phyloP scores from a whole-genome alignment of 2,113 vertebrate species.

The Glareola pratincola region DNA sequence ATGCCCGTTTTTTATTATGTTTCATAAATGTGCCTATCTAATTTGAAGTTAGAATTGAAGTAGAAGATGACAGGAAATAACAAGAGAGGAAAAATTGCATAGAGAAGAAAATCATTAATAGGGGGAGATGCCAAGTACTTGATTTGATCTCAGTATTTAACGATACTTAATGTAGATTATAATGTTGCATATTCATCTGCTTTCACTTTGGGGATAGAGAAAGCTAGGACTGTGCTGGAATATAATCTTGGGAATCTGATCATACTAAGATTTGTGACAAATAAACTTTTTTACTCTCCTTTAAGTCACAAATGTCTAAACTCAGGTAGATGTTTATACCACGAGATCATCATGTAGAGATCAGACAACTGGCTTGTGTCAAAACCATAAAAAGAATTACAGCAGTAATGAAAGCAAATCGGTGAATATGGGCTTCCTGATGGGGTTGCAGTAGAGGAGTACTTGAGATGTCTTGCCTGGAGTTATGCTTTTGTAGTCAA shows the following conservation, averaged over 20 bases:
- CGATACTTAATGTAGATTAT: neutral
- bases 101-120: neutral
- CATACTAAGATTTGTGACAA: neutral
- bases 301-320: neutral
- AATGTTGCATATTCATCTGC: neutral
- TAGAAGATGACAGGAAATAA: neutral
- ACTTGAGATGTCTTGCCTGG: neutral
- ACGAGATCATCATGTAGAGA: fast-evolving
- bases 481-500: neutral
- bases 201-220: neutral
- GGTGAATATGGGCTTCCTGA: neutral
- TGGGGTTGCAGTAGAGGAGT: neutral
- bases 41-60: neutral
- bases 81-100: neutral
- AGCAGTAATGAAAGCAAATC: neutral
- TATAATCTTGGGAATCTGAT: neutral
- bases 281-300: neutral
- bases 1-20: neutral
- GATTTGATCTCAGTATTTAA: neutral
- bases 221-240: neutral
- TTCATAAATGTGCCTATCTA: neutral
- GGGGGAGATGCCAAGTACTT: neutral
- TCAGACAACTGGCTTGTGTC: neutral
- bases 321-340: neutral
- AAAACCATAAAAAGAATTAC: neutral